Conservation (phyloP, 2,113 vertebrate genomes). For the Pseudorasbora parva region DNA sequence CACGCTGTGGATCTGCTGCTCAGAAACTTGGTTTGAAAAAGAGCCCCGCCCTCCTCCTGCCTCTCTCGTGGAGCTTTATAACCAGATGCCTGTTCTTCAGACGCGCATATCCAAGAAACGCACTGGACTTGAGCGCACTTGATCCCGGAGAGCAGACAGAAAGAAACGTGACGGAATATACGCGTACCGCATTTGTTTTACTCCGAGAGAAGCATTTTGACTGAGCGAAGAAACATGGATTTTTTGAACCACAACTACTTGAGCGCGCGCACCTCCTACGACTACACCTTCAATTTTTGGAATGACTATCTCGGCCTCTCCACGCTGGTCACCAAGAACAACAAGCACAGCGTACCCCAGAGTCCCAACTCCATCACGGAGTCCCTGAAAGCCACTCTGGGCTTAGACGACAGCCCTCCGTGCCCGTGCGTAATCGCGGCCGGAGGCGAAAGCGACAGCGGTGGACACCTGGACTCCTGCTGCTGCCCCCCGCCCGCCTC, state of each 20-base stretch:
- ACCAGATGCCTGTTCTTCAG: constrained; percentile 69
- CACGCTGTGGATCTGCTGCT: constrained; percentile 59
- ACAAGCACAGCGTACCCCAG: constrained; percentile 72
- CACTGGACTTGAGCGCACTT: constrained; percentile 64
- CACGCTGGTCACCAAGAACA: constrained; percentile 78
- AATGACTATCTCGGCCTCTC: constrained; percentile 84
- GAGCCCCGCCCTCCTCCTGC: constrained; percentile 72
- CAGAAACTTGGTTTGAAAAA: constrained; percentile 71
- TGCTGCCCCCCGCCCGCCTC: constrained; percentile 74
- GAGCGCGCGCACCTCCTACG: constrained; percentile 77
- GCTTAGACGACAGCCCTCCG: constrained; percentile 75
- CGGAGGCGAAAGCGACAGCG: constrained; percentile 61
- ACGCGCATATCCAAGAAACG: constrained; percentile 71
- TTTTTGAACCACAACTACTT: constrained; percentile 83
- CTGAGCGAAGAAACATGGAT: constrained; percentile 74
- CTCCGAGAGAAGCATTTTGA: constrained; percentile 34
- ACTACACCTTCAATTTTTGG: constrained; percentile 87
- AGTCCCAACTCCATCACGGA: constrained; percentile 82
- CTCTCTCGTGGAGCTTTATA: constrained; percentile 72
- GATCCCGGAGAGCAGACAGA: constrained; percentile 35
- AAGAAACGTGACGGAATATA: constrained; percentile 70
- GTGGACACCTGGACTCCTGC: constrained; percentile 74
- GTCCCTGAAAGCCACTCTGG: constrained; percentile 82
- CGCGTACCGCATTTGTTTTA: constrained; percentile 48
- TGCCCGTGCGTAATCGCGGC: constrained; percentile 73